Conservation (phyloP, 2,888 invertebrate species). For the Mythimna impura region DNA sequence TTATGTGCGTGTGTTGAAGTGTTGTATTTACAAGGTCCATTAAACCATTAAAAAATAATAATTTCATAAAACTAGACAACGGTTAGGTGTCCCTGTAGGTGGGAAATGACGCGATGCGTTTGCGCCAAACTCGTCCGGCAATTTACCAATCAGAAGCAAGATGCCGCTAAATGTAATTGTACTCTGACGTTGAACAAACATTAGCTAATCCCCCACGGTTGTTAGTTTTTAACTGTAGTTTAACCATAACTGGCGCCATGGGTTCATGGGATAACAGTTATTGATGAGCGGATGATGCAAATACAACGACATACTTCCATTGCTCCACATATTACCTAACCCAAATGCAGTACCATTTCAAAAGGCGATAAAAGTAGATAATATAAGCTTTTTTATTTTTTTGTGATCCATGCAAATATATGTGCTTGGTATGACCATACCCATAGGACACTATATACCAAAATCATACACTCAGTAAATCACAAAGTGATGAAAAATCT, state of each 20-base stretch:
- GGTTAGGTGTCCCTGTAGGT: conserved; percentile 62
- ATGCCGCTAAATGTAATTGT: conserved; percentile 71
- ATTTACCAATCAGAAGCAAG: conserved; percentile 83
- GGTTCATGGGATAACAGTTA: conserved; percentile 20
- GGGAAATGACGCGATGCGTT: conserved; percentile 74
- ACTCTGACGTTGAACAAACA: conserved; percentile 70
- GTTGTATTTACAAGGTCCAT: neutral
- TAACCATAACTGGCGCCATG: conserved; percentile 23
- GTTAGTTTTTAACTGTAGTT: conserved; percentile 37
- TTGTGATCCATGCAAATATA: too few relatives aligned
- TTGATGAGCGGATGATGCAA: conserved; percentile 39
- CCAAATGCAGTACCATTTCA: neutral
- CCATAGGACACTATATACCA: too few relatives aligned
- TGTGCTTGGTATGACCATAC: too few relatives aligned
- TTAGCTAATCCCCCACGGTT: conserved; percentile 62
- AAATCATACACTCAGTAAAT: too few relatives aligned
- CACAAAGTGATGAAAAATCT: too few relatives aligned
- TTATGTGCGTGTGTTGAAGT: neutral
- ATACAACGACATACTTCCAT: neutral
- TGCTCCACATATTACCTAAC: neutral
- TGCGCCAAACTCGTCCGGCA: conserved; percentile 83
- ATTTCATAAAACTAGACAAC: conserved; percentile 18
- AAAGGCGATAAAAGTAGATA: neutral
- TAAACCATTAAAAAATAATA: conserved; percentile 19
- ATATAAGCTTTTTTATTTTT: neutral